These are phyloP conservation scores for Ernsta delagoae DNA, from an alignment of 2,888 invertebrate genomes.

Conservation along the genomic window DNA sequence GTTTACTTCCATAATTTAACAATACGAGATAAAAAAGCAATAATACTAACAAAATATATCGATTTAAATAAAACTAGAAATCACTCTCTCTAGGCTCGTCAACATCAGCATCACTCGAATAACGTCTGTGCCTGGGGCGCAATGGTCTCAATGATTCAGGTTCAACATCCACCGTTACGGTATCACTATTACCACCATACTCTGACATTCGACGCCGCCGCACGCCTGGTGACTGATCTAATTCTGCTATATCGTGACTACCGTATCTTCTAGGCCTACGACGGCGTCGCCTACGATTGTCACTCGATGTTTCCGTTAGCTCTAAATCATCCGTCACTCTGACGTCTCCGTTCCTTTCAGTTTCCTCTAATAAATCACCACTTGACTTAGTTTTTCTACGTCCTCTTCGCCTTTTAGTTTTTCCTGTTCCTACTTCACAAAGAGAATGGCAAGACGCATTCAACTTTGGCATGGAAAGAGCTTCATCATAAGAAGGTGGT, in stretches of 20 bases:
- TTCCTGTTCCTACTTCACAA: conserved; percentile 74
- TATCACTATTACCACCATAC: conserved; percentile 56
- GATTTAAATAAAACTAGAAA: too few relatives aligned
- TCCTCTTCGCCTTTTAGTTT: conserved; percentile 68
- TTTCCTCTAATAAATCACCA: conserved; percentile 78
- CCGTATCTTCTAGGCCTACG: conserved; percentile 65
- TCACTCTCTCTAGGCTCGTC: conserved; percentile 78
- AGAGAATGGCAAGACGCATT: conserved; percentile 86
- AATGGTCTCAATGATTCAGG: conserved; percentile 58
- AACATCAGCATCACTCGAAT: conserved; percentile 60
- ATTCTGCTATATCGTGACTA: conserved; percentile 76
- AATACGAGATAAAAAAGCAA: too few relatives aligned
- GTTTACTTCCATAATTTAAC: too few relatives aligned
- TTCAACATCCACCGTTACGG: conserved; percentile 64
- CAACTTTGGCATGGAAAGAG: conserved; percentile 89
- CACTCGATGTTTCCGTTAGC: conserved; percentile 56
- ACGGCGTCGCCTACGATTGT: conserved; percentile 55
- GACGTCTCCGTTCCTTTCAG: conserved; percentile 71
- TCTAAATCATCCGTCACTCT: conserved; percentile 65
- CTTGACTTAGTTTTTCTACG: conserved; percentile 81
- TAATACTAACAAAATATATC: too few relatives aligned
- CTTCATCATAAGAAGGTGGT: conserved; percentile 91
- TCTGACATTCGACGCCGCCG: conserved; percentile 70
- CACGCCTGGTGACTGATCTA: conserved; percentile 75
- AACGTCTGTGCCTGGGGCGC: conserved; percentile 63